Percentiles rank a stretch among this genome's conserved stretches.
phyloP scores from a whole-genome alignment of 2,113 vertebrate species.

The Hiodon tergisus region DNA sequence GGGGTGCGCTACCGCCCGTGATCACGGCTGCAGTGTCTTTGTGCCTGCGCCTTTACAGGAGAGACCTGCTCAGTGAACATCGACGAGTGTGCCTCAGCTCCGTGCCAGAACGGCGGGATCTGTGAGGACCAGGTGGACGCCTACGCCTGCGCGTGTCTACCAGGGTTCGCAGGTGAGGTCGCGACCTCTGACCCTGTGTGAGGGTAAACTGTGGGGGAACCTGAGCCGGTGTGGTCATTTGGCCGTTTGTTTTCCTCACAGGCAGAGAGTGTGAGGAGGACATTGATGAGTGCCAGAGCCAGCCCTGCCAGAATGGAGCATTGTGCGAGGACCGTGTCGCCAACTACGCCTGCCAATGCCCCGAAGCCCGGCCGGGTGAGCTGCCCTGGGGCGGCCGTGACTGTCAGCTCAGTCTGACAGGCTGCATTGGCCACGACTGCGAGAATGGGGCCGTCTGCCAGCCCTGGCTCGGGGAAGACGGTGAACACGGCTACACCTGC shows the following conservation, averaged over 20 bases:
- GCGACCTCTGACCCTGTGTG: background rate
- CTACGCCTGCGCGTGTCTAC: slow-evolving; percentile 70
- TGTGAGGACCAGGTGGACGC: slow-evolving; percentile 71
- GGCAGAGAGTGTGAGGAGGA: slow-evolving; percentile 75
- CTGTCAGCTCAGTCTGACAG: slow-evolving; percentile 71
- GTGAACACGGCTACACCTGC: slow-evolving; percentile 69
- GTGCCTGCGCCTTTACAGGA: slow-evolving; percentile 53
- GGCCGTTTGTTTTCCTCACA: slow-evolving; percentile 38
- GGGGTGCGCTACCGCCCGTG: background rate
- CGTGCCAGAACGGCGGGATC: slow-evolving; percentile 71
- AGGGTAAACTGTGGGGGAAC: background rate
- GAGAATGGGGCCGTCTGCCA: slow-evolving; percentile 74
- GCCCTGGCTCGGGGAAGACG: slow-evolving; percentile 64
- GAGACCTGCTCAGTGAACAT: slow-evolving; percentile 75
- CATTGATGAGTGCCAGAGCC: slow-evolving; percentile 78
- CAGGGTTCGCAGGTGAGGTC: slow-evolving; percentile 74
- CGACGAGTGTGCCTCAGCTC: slow-evolving; percentile 76
- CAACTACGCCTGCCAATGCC: slow-evolving; percentile 69
- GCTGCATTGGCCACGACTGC: slow-evolving; percentile 75
- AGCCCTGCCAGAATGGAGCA: slow-evolving; percentile 80
- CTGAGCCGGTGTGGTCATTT: background rate
- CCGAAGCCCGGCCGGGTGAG: slow-evolving; percentile 49
- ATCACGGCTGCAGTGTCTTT: background rate
- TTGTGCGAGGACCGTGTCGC: slow-evolving; percentile 73
- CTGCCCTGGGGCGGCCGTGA: slow-evolving; percentile 73